These are phyloP conservation scores for Noctua fimbriata DNA, from an alignment of 2,888 invertebrate species.

Conservation along the genomic window DNA sequence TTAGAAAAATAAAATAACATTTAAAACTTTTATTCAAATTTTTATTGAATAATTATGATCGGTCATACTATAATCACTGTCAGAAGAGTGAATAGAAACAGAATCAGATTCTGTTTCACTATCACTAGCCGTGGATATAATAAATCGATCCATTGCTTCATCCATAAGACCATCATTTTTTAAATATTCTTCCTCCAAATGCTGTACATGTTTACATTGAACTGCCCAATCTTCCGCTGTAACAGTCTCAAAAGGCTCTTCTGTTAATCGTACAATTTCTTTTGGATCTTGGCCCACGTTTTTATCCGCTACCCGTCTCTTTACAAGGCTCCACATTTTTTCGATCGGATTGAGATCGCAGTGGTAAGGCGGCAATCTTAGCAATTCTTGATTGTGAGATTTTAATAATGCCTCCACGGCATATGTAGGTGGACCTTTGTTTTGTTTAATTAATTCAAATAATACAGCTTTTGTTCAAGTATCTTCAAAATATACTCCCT, in stretches of 20 bases:
- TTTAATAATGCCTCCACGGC: slow-evolving; percentile 27
- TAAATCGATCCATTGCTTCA: slow-evolving; percentile 42
- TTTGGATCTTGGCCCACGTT: slow-evolving; percentile 38
- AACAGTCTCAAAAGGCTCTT: slow-evolving; percentile 53
- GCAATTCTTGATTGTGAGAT: no score
- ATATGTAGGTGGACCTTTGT: slow-evolving; percentile 56
- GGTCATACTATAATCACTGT: slow-evolving; percentile 37
- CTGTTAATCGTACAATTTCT: slow-evolving; percentile 11
- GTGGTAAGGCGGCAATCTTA: no score
- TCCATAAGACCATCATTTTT: slow-evolving; percentile 30
- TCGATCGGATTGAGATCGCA: slow-evolving; percentile 42
- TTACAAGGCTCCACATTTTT: slow-evolving; percentile 56
- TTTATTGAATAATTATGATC: slow-evolving; percentile 42
- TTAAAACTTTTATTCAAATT: slow-evolving; percentile 33
- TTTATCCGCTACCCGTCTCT: slow-evolving; percentile 58
- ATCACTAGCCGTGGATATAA: slow-evolving; percentile 29
- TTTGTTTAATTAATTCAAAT: slow-evolving; percentile 56
- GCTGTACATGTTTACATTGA: slow-evolving; percentile 42
- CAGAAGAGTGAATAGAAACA: slow-evolving; percentile 26
- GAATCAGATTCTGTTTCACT: slow-evolving; percentile 42
- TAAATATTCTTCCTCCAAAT: slow-evolving; percentile 36
- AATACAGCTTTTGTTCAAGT: slow-evolving; percentile 43
- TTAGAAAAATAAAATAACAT: slow-evolving; percentile 34
- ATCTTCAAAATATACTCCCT: slow-evolving; percentile 53
- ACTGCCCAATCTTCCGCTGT: slow-evolving; percentile 42